Conservation (phyloP, 2,888 invertebrate species). For the Trissolcus japonicus region DNA sequence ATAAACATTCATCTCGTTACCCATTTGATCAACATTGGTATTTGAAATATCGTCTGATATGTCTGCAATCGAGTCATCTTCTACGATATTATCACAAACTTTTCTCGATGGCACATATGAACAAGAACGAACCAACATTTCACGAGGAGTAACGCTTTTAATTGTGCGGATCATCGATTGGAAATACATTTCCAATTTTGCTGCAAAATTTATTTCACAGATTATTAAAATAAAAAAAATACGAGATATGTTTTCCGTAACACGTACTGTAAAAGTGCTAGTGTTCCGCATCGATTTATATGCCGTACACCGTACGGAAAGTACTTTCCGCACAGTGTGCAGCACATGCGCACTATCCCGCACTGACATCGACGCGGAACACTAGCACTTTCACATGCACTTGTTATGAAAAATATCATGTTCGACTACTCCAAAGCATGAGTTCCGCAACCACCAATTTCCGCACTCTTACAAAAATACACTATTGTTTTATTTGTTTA, state of each 20-base stretch:
- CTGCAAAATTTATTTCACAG: constrained; percentile 47
- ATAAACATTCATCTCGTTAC: neutral
- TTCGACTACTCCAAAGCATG: too few relatives aligned
- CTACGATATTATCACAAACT: constrained; percentile 62
- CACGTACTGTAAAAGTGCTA: too few relatives aligned
- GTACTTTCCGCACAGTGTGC: too few relatives aligned
- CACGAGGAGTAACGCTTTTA: constrained; percentile 59
- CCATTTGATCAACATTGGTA: constrained; percentile 9
- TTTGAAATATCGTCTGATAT: constrained; percentile 53
- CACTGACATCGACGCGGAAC: too few relatives aligned
- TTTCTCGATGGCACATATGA: constrained; percentile 68
- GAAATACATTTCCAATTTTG: constrained; percentile 57
- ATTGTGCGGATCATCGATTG: constrained; percentile 60
- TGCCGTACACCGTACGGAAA: too few relatives aligned
- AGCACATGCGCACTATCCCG: too few relatives aligned
- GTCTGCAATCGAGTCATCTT: constrained; percentile 23
- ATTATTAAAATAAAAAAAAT: neutral
- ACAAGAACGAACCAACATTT: constrained; percentile 68
- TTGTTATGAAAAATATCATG: too few relatives aligned
- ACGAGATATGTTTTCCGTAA: neutral
- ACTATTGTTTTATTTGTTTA: too few relatives aligned
- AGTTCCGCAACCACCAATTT: too few relatives aligned
- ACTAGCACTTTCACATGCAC: too few relatives aligned
- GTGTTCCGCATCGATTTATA: too few relatives aligned
- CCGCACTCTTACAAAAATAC: too few relatives aligned